These are phyloP conservation scores for Eremophila alpestris DNA, from an alignment of 2,797 vertebrate species.

Conservation along the genomic window DNA sequence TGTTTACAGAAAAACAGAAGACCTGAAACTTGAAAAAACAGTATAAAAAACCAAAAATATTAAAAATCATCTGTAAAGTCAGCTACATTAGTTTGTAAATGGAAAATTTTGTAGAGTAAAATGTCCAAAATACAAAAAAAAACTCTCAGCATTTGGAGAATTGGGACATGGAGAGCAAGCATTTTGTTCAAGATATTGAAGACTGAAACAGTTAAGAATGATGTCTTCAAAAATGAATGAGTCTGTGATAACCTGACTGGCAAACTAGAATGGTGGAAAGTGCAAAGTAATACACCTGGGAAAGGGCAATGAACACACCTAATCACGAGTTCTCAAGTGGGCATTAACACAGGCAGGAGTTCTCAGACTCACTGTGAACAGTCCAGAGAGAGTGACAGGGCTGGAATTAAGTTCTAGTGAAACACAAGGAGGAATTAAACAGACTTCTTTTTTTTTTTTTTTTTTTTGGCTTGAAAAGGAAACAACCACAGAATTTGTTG, in stretches of 20 bases:
- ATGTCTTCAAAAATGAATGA: neutral
- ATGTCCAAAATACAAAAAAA: neutral
- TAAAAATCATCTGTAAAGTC: neutral
- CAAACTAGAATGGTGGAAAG: neutral
- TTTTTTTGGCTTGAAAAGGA: neutral
- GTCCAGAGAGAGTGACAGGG: neutral
- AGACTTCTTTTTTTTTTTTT: neutral
- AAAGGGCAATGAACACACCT: neutral
- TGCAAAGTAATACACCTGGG: neutral
- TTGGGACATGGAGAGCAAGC: neutral
- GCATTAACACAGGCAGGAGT: neutral
- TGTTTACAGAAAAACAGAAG: neutral
- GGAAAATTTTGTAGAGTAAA: neutral
- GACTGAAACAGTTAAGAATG: neutral
- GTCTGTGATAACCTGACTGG: neutral
- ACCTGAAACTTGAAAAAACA: neutral
- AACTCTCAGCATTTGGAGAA: neutral
- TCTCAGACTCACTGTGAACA: neutral
- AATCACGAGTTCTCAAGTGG: neutral
- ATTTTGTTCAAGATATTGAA: neutral
- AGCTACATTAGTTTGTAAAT: neutral
- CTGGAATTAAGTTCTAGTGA: neutral
- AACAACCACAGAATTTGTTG: fast-evolving
- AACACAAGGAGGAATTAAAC: neutral
- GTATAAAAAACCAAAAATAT: neutral